Evolutionary conservation across 1,140 invertebrate species (phyloP).

Genomic region (Drosophila auraria): DNA sequence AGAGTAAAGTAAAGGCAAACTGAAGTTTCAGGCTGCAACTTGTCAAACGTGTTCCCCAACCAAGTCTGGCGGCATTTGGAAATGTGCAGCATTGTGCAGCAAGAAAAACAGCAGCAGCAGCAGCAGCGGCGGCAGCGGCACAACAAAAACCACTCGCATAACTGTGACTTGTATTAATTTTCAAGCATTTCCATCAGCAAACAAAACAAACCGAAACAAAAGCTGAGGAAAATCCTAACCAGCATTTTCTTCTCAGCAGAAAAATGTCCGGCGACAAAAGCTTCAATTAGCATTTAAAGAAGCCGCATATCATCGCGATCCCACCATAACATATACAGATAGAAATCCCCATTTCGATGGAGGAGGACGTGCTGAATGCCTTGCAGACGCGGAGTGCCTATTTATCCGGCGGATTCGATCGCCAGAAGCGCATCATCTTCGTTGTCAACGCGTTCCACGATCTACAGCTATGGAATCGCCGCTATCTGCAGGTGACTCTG

Average conservation of each 20-base stretch:
- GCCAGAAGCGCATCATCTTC: constrained; percentile 88
- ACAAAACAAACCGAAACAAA: constrained; percentile 32
- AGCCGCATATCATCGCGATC: constrained; percentile 41
- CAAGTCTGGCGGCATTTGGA: constrained; percentile 71
- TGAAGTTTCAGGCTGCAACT: constrained; percentile 64
- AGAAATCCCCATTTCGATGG: constrained; percentile 60
- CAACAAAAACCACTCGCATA: constrained; percentile 52
- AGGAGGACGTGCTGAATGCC: constrained; percentile 86
- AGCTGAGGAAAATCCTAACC: constrained; percentile 49
- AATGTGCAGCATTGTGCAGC: constrained; percentile 73
- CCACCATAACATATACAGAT: constrained; percentile 4
- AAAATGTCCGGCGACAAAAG: constrained; percentile 52
- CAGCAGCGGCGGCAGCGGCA: constrained; percentile 8
- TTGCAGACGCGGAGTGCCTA: constrained; percentile 87
- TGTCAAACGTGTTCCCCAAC: constrained; percentile 80
- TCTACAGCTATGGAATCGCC: constrained; percentile 86
- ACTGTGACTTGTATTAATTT: constrained; percentile 82
- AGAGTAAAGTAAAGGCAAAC: constrained; percentile 35
- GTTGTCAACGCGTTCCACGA: constrained; percentile 88
- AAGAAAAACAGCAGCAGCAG: constrained; percentile 33
- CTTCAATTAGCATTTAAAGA: constrained; percentile 61
- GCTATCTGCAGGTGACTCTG: constrained; percentile 86
- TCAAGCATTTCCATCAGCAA: constrained; percentile 46
- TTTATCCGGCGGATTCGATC: constrained; percentile 89
- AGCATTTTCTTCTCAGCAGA: constrained; percentile 48